Base-by-base conservation (phyloP, 1,140 invertebrate species). In the Conus ventricosus region DNA sequence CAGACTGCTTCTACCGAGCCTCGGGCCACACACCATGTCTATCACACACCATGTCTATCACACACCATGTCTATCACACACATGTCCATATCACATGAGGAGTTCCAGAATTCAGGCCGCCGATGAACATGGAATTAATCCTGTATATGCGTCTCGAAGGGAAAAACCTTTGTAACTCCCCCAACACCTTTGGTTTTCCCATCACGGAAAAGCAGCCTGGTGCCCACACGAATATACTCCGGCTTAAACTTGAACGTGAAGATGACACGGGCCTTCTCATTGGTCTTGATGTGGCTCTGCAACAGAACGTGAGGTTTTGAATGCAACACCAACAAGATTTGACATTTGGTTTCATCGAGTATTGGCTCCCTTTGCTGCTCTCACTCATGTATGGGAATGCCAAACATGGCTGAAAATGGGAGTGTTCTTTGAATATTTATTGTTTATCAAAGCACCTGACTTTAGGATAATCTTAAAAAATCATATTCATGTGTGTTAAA, bases 221-320 rank as follows among this genome's bases (percentile, higher is more conserved):
- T 96, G 1, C 98, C 98, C 0, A 97, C 96, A n/a, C 97, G 96
- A n/a, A 99, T 96, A 95, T 97, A 98, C 95, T 99, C 99, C 0
- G 98, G 98, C 94, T 98, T 97, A 85, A 97, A 96, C 83, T 98
- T 96, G 95, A 99, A 99, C 83, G 97, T 96, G 95, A 99, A 99
- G 90, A 98, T 95, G 2, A 99, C 98, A 0, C 97, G 97, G 20
- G 97, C 98, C 4, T 96, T 97, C 91, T 99, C 97, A 93, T 98
- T 98, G 0, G 98, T 98, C 90, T 97, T 96, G 83, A 98, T 96
- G 57, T 90, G 87, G 67, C 90, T 85, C 93, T 94, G 91, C 53
- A 90, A 91, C 90, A 88, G 85, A 67, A 88, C n/a, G n/a, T n/a
- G 39, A 88, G 89, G 55, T 39, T 39, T 39, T 39, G 39, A 39